A percentile compares a stretch with the other conserved stretches of the same genome.
Conservation (phyloP, 2,888 invertebrate species). For the Torymus auratus region DNA sequence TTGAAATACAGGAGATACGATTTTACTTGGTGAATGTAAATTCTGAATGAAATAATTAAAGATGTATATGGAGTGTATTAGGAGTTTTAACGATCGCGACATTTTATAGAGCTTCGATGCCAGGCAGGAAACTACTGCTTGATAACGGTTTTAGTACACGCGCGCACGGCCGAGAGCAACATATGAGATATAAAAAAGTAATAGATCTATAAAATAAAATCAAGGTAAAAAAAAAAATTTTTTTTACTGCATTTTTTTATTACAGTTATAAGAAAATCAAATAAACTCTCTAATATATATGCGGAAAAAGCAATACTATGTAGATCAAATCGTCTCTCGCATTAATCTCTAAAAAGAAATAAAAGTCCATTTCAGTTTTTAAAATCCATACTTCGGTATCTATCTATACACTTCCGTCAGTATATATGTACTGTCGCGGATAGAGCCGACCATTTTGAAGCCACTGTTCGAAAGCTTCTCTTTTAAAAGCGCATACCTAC, state of each 20-base stretch:
- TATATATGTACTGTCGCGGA: too few relatives aligned
- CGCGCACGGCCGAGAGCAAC: too few relatives aligned
- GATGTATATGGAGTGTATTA: neutral
- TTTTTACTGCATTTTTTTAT: constrained; percentile 26
- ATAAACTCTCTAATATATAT: constrained; percentile 1
- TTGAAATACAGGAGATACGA: too few relatives aligned
- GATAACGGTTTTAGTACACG: constrained; percentile 11
- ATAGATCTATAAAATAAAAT: constrained; percentile 21
- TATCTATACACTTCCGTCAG: too few relatives aligned
- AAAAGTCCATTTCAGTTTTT: neutral
- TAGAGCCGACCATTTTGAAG: too few relatives aligned
- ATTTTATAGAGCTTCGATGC: constrained; percentile 8
- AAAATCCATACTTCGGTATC: neutral
- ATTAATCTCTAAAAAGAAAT: constrained; percentile 3
- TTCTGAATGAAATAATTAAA: constrained; percentile 2
- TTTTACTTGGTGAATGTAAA: neutral
- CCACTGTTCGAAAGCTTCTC: too few relatives aligned
- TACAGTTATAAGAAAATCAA: constrained; percentile 21
- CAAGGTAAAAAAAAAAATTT: neutral
- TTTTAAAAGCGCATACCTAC: too few relatives aligned
- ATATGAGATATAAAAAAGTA: neutral
- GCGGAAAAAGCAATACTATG: neutral
- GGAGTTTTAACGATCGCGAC: neutral
- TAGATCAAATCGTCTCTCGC: neutral
- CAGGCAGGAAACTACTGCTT: neutral